These are phyloP conservation scores for Tuta absoluta DNA, from an alignment of 2,888 invertebrate species.

Conservation along the genomic window DNA sequence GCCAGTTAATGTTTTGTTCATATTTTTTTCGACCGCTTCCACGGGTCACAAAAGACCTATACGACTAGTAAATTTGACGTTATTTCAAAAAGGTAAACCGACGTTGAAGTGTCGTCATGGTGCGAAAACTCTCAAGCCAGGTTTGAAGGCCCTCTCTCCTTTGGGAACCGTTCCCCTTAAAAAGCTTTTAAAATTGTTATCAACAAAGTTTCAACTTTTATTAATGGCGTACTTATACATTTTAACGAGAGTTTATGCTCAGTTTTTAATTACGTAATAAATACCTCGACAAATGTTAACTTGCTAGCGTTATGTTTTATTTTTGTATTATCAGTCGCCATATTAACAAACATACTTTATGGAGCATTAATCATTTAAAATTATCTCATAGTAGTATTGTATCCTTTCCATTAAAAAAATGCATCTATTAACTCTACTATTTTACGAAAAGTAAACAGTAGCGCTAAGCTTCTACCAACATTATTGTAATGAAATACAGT, in stretches of 20 bases:
- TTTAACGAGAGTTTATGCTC: slow-evolving; percentile 36
- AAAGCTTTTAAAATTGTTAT: slow-evolving; percentile 43
- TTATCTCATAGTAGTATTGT: no score
- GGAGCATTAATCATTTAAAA: no score
- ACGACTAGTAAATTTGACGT: no score
- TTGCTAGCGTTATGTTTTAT: background rate
- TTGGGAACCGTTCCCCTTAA: slow-evolving; percentile 40
- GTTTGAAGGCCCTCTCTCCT: slow-evolving; percentile 32
- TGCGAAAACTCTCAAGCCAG: slow-evolving; percentile 11
- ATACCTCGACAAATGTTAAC: background rate
- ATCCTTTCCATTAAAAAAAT: no score
- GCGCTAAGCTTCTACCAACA: background rate
- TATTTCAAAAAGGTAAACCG: background rate
- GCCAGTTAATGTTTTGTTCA: no score
- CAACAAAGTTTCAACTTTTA: slow-evolving; percentile 35
- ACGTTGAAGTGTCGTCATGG: background rate
- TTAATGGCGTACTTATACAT: slow-evolving; percentile 20
- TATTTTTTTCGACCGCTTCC: no score
- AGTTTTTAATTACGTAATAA: background rate
- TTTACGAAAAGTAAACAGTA: background rate
- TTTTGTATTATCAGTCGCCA: background rate
- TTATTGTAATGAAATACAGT: background rate
- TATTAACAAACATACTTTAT: no score
- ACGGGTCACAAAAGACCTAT: no score
- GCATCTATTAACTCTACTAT: background rate